Percentiles rank a stretch among this genome's conserved stretches.
These are phyloP conservation scores for Drosophila malerkotliana DNA, from an alignment of 1,140 invertebrate genomes.

Conservation along the genomic window DNA sequence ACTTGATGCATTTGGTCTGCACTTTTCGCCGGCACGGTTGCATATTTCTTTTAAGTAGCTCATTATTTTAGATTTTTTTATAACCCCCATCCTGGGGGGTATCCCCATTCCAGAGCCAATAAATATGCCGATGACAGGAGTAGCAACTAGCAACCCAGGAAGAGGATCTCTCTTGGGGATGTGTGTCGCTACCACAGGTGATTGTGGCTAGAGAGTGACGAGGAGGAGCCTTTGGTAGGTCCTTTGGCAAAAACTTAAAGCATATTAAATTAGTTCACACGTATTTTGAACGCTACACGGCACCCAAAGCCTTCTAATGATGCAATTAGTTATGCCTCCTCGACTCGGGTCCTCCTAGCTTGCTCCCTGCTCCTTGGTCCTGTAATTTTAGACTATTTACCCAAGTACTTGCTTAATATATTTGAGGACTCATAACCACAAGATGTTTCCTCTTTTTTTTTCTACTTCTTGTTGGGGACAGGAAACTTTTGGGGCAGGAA, in stretches of 20 bases:
- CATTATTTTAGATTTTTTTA: slow-evolving; percentile 57
- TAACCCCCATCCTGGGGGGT: too few species aligned
- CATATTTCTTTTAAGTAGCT: slow-evolving; percentile 75
- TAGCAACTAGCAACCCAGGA: background rate
- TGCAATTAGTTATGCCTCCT: background rate
- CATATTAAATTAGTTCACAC: slow-evolving; percentile 5
- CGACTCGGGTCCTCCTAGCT: background rate
- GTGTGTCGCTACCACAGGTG: slow-evolving; percentile 28
- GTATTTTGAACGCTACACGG: background rate
- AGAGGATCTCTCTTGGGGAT: background rate
- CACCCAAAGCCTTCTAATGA: background rate
- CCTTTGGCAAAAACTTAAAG: slow-evolving; percentile 13
- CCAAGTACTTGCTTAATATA: background rate
- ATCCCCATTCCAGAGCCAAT: slow-evolving; percentile 14
- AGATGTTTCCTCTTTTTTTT: background rate
- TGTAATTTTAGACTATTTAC: slow-evolving; percentile 1
- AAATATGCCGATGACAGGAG: slow-evolving; percentile 43
- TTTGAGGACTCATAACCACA: background rate
- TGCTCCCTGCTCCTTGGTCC: background rate
- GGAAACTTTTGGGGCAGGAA: background rate
- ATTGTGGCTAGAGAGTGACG: slow-evolving; percentile 12
- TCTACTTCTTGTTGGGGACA: too few species aligned
- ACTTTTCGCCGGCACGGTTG: slow-evolving; percentile 9
- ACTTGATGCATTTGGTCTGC: slow-evolving; percentile 47
- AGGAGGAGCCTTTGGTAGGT: background rate